These are phyloP conservation scores for Caenorhabditis inopinata DNA, from an alignment of 1,140 invertebrate species.

Conservation along the genomic window DNA sequence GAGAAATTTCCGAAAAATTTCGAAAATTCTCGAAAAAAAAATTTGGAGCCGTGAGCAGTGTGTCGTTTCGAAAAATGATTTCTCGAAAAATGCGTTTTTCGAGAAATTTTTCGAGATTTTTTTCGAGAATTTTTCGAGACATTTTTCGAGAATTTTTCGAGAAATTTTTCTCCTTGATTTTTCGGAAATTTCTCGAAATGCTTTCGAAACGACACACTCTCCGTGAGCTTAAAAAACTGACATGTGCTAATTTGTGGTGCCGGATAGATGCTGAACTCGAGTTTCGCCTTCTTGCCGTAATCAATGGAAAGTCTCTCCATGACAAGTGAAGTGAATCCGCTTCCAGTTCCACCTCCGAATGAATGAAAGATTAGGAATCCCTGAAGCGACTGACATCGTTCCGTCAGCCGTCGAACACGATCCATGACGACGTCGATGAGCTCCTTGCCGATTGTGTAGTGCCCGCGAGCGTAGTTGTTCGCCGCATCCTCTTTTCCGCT, in stretches of 20 bases:
- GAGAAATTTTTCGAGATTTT: too few species aligned
- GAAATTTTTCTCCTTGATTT: too few species aligned
- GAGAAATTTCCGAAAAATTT: too few species aligned
- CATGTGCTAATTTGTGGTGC: conserved; percentile 76
- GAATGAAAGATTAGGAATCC: conserved; percentile 87
- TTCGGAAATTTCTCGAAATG: too few species aligned
- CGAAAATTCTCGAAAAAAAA: too few species aligned
- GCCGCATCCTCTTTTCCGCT: conserved; percentile 67
- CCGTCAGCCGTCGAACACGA: conserved; percentile 62
- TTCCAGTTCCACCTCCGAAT: conserved; percentile 86
- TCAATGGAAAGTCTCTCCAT: conserved; percentile 86
- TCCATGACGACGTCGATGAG: conserved; percentile 68
- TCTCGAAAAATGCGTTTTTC: too few species aligned
- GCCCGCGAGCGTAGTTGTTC: conserved; percentile 69
- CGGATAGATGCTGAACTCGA: conserved; percentile 85
- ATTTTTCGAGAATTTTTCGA: too few species aligned
- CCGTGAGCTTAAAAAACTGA: conserved; percentile 52
- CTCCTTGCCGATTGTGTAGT: conserved; percentile 69
- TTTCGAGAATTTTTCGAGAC: too few species aligned
- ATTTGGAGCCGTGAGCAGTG: too few species aligned
- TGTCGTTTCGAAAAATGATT: too few species aligned
- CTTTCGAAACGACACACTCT: too few species aligned
- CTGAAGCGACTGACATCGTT: conserved; percentile 72
- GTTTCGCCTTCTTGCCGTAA: conserved; percentile 84
- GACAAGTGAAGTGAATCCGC: conserved; percentile 81